A percentile compares a stretch with the other conserved stretches of the same genome.
Conservation (phyloP, 37 sponge, comb jelly and placozoan genomes). For the Geodia barretti region DNA sequence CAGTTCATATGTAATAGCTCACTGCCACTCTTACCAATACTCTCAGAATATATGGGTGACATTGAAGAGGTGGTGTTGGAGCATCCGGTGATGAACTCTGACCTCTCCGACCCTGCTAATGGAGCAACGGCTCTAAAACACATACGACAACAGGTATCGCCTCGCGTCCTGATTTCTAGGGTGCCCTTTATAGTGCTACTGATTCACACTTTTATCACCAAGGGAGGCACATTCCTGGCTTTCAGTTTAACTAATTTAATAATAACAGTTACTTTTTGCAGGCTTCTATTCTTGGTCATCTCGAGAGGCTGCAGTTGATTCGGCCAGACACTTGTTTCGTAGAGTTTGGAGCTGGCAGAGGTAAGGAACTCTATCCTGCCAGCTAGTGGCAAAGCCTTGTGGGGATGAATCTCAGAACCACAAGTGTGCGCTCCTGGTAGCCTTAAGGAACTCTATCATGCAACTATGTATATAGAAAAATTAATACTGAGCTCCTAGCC, state of each 20-base stretch:
- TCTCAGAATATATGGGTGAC: neutral
- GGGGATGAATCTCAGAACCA: no score
- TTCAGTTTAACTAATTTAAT: neutral
- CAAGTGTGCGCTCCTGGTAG: no score
- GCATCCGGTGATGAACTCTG: constrained; percentile 38
- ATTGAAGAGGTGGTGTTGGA: constrained; percentile 2
- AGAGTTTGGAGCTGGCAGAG: constrained; percentile 94
- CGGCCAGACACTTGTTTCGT: constrained; percentile 50
- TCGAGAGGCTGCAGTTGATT: constrained; percentile 44
- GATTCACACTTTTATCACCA: no score
- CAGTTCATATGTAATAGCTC: no score
- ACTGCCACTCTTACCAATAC: no score
- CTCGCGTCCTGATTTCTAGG: neutral
- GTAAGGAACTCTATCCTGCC: no score
- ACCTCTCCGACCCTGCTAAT: constrained; percentile 49
- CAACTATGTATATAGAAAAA: neutral
- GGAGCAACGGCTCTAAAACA: constrained; percentile 81
- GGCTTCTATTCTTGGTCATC: constrained; percentile 83
- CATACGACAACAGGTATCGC: constrained; percentile 67
- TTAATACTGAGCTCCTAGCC: neutral
- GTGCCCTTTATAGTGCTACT: constrained; percentile 3
- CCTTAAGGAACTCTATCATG: no score
- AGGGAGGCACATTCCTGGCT: neutral
- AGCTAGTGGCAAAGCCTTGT: no score
- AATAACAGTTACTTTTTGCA: constrained; percentile 9